Base-by-base conservation (phyloP, 2,797 vertebrate genomes). In the Fistularia tabacaria region DNA sequence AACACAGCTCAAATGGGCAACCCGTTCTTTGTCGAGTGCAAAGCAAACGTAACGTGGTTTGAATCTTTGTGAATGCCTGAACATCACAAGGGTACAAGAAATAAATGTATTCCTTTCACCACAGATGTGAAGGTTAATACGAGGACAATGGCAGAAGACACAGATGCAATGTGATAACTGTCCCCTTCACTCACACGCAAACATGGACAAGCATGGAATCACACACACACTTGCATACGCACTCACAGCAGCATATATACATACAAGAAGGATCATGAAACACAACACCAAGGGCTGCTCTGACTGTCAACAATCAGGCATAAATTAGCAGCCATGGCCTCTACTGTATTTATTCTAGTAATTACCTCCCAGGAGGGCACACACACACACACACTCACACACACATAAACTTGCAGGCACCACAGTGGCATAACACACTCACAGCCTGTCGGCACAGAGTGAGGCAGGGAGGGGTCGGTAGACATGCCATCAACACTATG, bases 321-420 rank as follows among this genome's bases (percentile, higher is more conserved):
- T 91, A 90, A 91, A 91, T 92, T 91, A 92, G 80, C 89, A 89
- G 82, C 83, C 75, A 62, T 80, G 85, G 87, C 88, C 89, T 90
- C 78, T 86, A 87, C 86, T 91, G 88, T 92, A 89, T 91, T 92
- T 92, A 91, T 90, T 91, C 89, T 88, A 87, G 87, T 92, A 92
- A 92, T 92, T 92, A 90, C 89, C 87, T 92, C 91, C 91, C 91
- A 80, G 68, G 91, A 89, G 91, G 83, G 77, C 76, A 49, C 66
- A 62, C 71, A 66, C 73, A 60, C 71, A 57, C 57, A 67, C 65
- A 70, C 74, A 55, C 65, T 69, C 74, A 55, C 49, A 57, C 54
- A 59, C 61, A 68, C 59, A 43, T 54, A 15, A n/a, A 71, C 14
- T 49, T 49, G 74, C 73, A 75, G 75, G 79, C 84, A 66, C 74